Evolutionary conservation across 2,797 vertebrate species (phyloP).

Genomic region (Enteromius viviparus): DNA sequence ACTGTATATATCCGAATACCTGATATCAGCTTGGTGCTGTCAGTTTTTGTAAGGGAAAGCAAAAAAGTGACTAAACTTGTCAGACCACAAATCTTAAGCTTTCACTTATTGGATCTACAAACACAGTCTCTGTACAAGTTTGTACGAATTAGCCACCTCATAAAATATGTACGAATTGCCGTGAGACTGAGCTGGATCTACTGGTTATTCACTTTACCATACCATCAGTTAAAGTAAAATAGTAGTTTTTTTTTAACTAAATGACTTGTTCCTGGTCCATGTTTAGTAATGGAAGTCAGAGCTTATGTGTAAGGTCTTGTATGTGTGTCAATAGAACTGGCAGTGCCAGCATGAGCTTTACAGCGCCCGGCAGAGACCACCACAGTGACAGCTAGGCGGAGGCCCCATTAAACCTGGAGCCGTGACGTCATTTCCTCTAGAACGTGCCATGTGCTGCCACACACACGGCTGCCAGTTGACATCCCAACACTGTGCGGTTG

Average conservation of each 20-base stretch:
- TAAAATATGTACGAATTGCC: too few relatives aligned
- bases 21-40: background rate
- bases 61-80: slow-evolving; percentile 5
- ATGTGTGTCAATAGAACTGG: slow-evolving; percentile 25
- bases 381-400: slow-evolving; percentile 23
- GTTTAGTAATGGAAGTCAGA: slow-evolving; percentile 9
- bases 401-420: slow-evolving; percentile 42
- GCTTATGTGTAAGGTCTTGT: background rate
- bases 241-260: background rate
- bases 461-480: slow-evolving; percentile 21
- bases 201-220: background rate
- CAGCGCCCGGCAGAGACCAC: slow-evolving; percentile 41
- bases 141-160: too few relatives aligned
- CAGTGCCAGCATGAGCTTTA: slow-evolving; percentile 41
- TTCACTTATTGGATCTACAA: background rate
- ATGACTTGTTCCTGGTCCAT: background rate
- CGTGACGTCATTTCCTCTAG: slow-evolving; percentile 47
- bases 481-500: background rate
- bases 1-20: background rate
- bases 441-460: slow-evolving; percentile 42
- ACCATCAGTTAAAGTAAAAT: background rate
- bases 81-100: background rate
- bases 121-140: background rate
- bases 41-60: background rate
- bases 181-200: background rate